Evolutionary conservation across 2,888 invertebrate genomes (phyloP).

Genomic region (Hirtodrosophila alboralis): DNA sequence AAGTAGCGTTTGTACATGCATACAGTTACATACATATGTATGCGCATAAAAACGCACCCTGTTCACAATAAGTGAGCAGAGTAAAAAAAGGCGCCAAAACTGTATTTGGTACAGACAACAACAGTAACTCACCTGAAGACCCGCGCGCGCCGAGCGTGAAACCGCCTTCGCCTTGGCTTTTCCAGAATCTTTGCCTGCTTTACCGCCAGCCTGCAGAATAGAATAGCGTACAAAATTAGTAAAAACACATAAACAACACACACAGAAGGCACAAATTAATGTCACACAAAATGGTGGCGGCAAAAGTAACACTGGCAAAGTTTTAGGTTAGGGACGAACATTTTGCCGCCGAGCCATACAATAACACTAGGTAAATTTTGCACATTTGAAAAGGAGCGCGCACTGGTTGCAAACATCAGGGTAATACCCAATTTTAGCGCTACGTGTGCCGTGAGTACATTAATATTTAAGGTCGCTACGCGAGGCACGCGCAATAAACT

Average conservation of each 20-base stretch:
- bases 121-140: conserved; percentile 92
- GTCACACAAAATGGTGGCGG: conserved; percentile 72
- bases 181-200: conserved; percentile 99
- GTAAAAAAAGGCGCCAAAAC: conserved; percentile 82
- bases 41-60: conserved; percentile 50
- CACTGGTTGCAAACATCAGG: conserved; percentile 2
- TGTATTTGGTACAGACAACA: conserved; percentile 63
- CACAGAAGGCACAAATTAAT: conserved; percentile 27
- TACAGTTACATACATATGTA: conserved; percentile 24
- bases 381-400: conserved; percentile 15
- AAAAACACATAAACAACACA: conserved; percentile 38
- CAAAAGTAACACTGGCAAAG: conserved; percentile 34
- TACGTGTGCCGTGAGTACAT: conserved; percentile 29
- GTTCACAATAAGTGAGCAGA: conserved; percentile 35
- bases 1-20: conserved; percentile 14
- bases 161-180: conserved; percentile 99
- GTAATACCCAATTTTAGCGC: conserved; percentile 24
- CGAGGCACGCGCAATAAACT: conserved; percentile 68
- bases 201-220: conserved; percentile 95
- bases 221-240: conserved; percentile 40
- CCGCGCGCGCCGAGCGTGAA: conserved; percentile 99
- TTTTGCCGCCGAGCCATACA: conserved; percentile 50
- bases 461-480: conserved; percentile 47
- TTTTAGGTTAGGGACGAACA: conserved; percentile 65
- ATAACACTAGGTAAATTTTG: conserved; percentile 49